Evolutionary conservation across 1,140 invertebrate species (phyloP).

Genomic region (Amyelois transitella): DNA sequence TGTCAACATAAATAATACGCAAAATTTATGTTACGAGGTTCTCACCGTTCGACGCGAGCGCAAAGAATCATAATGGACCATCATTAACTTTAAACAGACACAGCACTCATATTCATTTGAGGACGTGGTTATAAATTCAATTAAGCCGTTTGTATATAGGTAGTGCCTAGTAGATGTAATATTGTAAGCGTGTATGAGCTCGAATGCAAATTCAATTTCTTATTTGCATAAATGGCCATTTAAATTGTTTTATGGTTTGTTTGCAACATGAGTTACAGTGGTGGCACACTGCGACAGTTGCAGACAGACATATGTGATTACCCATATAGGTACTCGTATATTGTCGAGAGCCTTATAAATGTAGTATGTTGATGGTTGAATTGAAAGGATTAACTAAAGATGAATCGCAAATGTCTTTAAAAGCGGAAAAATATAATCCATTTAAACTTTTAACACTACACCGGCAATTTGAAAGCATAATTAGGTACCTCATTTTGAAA

Average conservation of each 20-base stretch:
- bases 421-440: neutral
- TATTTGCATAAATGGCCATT: slow-evolving; percentile 47
- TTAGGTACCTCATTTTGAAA: too few species aligned
- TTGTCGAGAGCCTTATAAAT: neutral
- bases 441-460: too few species aligned
- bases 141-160: slow-evolving; percentile 54
- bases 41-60: slow-evolving; percentile 60
- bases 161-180: slow-evolving; percentile 27
- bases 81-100: slow-evolving; percentile 58
- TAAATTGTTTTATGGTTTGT: slow-evolving; percentile 33
- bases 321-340: neutral
- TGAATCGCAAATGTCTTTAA: neutral
- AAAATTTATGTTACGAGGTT: slow-evolving; percentile 73
- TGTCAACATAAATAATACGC: slow-evolving; percentile 72
- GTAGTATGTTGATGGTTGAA: neutral
- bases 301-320: slow-evolving; percentile 1
- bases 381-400: neutral
- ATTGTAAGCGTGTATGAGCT: slow-evolving; percentile 38
- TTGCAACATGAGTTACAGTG: slow-evolving; percentile 11
- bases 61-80: slow-evolving; percentile 58
- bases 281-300: slow-evolving; percentile 1
- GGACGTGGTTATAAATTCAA: slow-evolving; percentile 69
- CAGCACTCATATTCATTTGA: slow-evolving; percentile 66
- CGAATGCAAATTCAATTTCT: slow-evolving; percentile 35
- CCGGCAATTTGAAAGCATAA: too few species aligned